Evolutionary conservation across 2,797 vertebrate species (phyloP), one percentile per base, ranked within the genome.

Genomic region (Amphiprion clarkii): DNA sequence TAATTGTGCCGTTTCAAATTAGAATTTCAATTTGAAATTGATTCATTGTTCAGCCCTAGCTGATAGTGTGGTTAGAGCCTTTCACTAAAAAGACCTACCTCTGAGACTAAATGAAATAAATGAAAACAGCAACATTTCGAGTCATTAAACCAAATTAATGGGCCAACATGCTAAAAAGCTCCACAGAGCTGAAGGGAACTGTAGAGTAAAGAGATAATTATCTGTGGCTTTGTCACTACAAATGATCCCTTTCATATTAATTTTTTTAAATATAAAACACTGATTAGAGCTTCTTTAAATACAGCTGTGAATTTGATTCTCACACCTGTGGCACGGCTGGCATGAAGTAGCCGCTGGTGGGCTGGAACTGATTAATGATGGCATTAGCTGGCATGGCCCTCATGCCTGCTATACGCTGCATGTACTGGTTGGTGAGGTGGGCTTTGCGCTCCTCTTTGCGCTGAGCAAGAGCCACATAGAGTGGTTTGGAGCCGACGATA

Each of bases 361-460:
- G 98, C 94, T 99, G 98, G 94, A 99, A 99, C 95, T 99, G 98
- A 81, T 98, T 99, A 81, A 99, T 96, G 91, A 99, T 98, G 57
- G 98, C 95, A 11, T 97, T 99, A 70, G 98, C 97, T 0, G 98
- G 98, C 94, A 99, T 93, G n/a, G 98, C 97, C 72, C 98, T 96
- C 98, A 99, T 99, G 46, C 98, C 98, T 4, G 98, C 97, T 2
- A 99, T 99, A 14, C 98, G 96, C 87, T 99, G 98, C 98, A 99
- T 99, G 89, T 99, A 99, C 92, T 99, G 98, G 84, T 99, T 99
- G 55, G 98, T 99, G 31, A 99, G 95, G 68, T 99, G 98, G 76
- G 98, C 98, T 89, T 99, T 99, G 33, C 98, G 95, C 90, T 99
- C 98, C 62, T 99, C 98, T 81, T 99, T 99, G 88, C 98, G 96